These are phyloP conservation scores for Oenanthe oenanthe DNA, from an alignment of 2,113 vertebrate genomes.

Conservation along the genomic window DNA sequence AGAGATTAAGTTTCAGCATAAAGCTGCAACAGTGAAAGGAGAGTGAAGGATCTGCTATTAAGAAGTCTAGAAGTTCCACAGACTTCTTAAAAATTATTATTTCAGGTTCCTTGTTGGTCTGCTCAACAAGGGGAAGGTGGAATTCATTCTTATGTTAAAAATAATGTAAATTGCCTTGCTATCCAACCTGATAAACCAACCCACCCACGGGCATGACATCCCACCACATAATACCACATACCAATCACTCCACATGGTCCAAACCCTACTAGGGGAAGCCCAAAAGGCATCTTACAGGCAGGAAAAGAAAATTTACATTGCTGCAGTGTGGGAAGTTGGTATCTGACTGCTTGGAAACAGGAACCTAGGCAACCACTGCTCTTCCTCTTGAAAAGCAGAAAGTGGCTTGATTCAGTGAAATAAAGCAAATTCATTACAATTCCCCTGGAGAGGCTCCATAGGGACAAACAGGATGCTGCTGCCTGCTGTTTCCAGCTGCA, in stretches of 20 bases:
- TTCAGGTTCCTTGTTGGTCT: not conserved
- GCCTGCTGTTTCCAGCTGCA: not conserved
- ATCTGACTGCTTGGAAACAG: slow-evolving; percentile 1
- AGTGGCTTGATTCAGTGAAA: slow-evolving; percentile 6
- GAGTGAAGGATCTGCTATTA: not conserved
- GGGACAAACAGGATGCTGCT: not conserved
- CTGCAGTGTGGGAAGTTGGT: not conserved
- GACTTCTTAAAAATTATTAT: not conserved
- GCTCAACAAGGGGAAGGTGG: not conserved
- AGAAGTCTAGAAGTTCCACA: not conserved
- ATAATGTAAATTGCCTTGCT: not conserved
- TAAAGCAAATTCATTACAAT: not conserved
- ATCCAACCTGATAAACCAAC: not conserved
- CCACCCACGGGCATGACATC: accelerated
- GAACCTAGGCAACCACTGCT: slow-evolving; percentile 52
- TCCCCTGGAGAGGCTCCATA: not conserved
- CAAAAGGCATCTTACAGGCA: not conserved
- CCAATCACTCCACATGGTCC: accelerated
- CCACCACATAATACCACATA: accelerated
- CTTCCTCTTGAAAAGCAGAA: slow-evolving; percentile 20
- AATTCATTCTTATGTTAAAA: not conserved
- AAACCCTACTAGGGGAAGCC: not conserved
- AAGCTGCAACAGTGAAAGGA: not conserved
- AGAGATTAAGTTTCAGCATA: not conserved
- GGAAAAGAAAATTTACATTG: not conserved